These are phyloP conservation scores for Tetrao urogallus DNA, from an alignment of 2,113 vertebrate species.

Conservation along the genomic window DNA sequence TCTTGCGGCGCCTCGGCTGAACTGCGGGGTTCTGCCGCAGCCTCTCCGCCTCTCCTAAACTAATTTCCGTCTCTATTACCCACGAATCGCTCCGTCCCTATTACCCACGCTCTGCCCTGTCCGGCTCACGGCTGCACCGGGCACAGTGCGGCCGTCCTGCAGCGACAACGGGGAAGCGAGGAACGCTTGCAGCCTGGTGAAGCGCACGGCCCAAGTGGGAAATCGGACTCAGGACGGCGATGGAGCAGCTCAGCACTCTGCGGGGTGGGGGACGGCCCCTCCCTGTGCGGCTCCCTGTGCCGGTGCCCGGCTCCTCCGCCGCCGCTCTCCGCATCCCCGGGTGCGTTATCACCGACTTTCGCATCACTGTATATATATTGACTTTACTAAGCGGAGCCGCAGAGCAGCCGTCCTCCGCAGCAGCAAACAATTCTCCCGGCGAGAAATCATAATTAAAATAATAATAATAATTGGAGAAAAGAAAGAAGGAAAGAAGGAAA, in stretches of 20 bases:
- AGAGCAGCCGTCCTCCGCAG: neutral
- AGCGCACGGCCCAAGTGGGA: too few species aligned
- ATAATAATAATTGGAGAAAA: too few species aligned
- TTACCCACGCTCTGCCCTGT: neutral
- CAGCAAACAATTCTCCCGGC: neutral
- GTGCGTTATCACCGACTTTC: neutral
- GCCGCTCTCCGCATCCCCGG: neutral
- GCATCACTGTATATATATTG: slow-evolving; percentile 46
- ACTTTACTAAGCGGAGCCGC: slow-evolving; percentile 55
- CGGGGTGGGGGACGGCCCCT: neutral
- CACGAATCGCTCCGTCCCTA: neutral
- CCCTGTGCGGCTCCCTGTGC: neutral
- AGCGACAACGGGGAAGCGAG: too few species aligned
- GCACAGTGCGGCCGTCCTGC: too few species aligned
- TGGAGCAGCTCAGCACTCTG: neutral
- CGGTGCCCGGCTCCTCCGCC: neutral
- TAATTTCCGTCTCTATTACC: neutral
- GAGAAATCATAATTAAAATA: neutral
- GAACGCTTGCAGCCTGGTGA: too few species aligned
- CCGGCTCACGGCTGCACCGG: neutral
- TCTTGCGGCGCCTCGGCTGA: neutral
- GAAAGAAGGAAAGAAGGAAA: too few species aligned
- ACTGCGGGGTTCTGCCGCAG: slow-evolving; percentile 1
- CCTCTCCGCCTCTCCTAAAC: neutral
- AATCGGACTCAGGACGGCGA: neutral